phyloP scores from a whole-genome alignment of 1,140 invertebrate species.

The Drosophila seguyi region DNA sequence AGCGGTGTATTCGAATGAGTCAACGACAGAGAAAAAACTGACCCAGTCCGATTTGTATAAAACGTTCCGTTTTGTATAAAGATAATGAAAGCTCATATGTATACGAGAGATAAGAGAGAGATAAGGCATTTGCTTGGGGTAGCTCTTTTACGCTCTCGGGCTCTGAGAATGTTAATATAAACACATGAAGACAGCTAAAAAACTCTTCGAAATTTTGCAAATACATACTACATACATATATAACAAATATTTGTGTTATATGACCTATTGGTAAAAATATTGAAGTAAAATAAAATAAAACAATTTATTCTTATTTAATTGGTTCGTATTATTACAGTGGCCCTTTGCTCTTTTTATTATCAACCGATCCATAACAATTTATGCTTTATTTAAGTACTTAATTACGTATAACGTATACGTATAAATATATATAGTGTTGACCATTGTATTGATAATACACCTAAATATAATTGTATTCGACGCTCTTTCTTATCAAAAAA shows the following conservation, averaged over 20 bases:
- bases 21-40: neutral
- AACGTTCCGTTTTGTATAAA: neutral
- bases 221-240: neutral
- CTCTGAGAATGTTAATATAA: neutral
- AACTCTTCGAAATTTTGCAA: neutral
- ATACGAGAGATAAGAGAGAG: neutral
- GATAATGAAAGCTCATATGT: constrained; percentile 7
- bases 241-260: no score
- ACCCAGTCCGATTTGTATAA: neutral
- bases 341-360: no score
- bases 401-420: neutral
- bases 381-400: neutral
- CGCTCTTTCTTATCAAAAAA: neutral
- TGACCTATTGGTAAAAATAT: no score
- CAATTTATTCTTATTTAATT: no score
- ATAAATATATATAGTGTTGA: no score
- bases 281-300: no score
- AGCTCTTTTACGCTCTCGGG: neutral
- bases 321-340: no score
- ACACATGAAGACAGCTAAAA: neutral
- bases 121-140: neutral
- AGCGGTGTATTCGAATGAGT: neutral
- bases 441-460: neutral
- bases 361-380: no score
- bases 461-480: neutral